Base-by-base conservation (phyloP, 2,113 vertebrate genomes). In the Vidua macroura region DNA sequence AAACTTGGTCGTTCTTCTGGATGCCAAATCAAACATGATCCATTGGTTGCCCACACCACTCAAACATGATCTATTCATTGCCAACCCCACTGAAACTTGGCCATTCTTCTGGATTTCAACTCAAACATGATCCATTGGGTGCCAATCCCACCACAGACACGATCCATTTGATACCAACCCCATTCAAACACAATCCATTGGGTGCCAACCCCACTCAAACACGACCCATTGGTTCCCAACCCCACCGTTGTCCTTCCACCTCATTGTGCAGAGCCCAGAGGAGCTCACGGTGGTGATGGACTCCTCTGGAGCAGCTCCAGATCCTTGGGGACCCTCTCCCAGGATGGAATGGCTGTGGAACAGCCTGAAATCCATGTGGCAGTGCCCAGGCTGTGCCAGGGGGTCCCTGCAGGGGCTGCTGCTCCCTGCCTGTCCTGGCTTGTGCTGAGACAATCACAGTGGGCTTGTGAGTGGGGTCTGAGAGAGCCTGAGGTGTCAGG, bases 71-170 rank as follows among this genome's bases (percentile, higher is more conserved):
- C 35, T 8, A 35, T 35, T 35, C 35, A 35, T 35, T 35, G 35
- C 35, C 35, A 35, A 8, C 35, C 35, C 35, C 35, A 35, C 35
- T 35, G 35, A 35, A 35, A 35, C 35, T 35, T 35, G 35, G 7
- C 35, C 35, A 35, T 35, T 35, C 35, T 35, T 35, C 8, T 35
- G 35, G 35, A 35, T 35, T 35, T 35, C 35, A 35, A 35, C 35
- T 2, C 35, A 31, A 17, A 46, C 9, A 4, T 0, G 4, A 11
- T 1, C 35, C 27, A 13, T 1, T 8, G 4, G 9, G 0, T 11
- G 5, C 52, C 70, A 52, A 3, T 1, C 11, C 43, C 55, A 59
- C 9, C 1, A 41, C 44, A 60, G 46, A 59, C 41, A 17, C 0
- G 0, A 11, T 0, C 30, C 11, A 4, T 19, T 48, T 4, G 16